Evolutionary conservation across 2,888 invertebrate genomes (phyloP).

Genomic region (Melinaea marsaeus): DNA sequence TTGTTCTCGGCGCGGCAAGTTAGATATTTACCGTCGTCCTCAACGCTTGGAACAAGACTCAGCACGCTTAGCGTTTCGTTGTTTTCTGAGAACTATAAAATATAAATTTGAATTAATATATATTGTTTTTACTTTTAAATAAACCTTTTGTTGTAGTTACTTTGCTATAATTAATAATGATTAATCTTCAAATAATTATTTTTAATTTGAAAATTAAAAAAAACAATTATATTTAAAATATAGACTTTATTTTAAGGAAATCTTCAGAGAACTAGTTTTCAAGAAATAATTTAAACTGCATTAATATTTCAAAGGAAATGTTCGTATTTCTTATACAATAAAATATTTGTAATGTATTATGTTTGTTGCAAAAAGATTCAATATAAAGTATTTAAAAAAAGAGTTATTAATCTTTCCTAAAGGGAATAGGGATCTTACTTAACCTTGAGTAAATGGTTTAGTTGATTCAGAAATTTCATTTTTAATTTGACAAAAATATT

Average conservation of each 20-base stretch:
- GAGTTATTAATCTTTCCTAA: neutral
- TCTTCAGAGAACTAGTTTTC: too few relatives aligned
- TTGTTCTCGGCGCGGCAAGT: slow-evolving; percentile 93
- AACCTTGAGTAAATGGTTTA: neutral
- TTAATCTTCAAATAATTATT: too few relatives aligned
- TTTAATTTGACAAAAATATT: too few relatives aligned
- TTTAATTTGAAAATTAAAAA: too few relatives aligned
- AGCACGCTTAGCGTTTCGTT: slow-evolving; percentile 91
- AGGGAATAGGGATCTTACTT: neutral
- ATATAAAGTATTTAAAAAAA: neutral
- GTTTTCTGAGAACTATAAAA: slow-evolving; percentile 85
- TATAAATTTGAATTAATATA: neutral
- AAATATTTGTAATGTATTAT: too few relatives aligned
- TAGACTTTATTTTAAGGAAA: too few relatives aligned
- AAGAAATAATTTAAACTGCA: too few relatives aligned
- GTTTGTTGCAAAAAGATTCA: too few relatives aligned
- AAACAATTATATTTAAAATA: too few relatives aligned
- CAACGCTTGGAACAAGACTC: slow-evolving; percentile 88
- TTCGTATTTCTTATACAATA: neutral
- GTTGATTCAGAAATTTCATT: neutral
- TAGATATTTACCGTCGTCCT: slow-evolving; percentile 93
- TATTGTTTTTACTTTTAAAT: too few relatives aligned
- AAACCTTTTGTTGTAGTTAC: too few relatives aligned
- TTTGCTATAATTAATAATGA: too few relatives aligned
- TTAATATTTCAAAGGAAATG: neutral